Percentiles rank a stretch among this genome's conserved stretches.
phyloP scores from a whole-genome alignment of 53 echinoderm and acorn worm species.

The Patiria pectinifera region DNA sequence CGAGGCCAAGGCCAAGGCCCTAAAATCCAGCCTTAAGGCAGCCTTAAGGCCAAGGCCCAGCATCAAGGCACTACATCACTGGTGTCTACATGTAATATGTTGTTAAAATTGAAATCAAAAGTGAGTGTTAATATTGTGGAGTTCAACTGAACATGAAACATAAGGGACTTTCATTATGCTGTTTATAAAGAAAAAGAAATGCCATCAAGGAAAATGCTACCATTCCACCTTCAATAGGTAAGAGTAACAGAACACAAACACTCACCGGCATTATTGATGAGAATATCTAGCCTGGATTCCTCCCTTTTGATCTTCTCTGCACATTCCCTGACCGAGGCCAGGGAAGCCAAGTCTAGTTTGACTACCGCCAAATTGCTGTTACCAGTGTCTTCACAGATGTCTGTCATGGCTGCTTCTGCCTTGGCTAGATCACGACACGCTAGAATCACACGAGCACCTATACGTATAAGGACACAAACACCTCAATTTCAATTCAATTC shows the following conservation, averaged over 20 bases:
- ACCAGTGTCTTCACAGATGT: constrained; percentile 62
- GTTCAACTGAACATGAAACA: too few relatives aligned
- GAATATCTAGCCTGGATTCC: constrained; percentile 70
- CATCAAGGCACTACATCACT: too few relatives aligned
- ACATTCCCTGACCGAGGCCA: constrained; percentile 80
- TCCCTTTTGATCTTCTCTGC: constrained; percentile 68
- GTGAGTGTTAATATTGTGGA: too few relatives aligned
- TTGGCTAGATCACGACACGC: constrained; percentile 80
- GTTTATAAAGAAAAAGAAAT: too few relatives aligned
- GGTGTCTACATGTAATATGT: too few relatives aligned
- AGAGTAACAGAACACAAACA: background rate
- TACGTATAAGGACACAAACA: background rate
- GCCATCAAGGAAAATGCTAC: too few relatives aligned
- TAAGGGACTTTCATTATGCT: too few relatives aligned
- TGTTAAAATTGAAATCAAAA: too few relatives aligned
- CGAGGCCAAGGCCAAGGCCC: too few relatives aligned
- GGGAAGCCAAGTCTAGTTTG: constrained; percentile 82
- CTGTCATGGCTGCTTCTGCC: constrained; percentile 63
- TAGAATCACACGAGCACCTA: constrained; percentile 86
- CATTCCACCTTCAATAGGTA: background rate
- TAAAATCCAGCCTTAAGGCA: too few relatives aligned
- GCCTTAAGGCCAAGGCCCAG: too few relatives aligned
- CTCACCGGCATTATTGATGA: constrained; percentile 87
- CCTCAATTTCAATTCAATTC: background rate
- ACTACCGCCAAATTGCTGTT: constrained; percentile 67